Evolutionary conservation across 2,797 vertebrate species (phyloP), one percentile per base, ranked within the genome.

Genomic region (Oophaga sylvatica): DNA sequence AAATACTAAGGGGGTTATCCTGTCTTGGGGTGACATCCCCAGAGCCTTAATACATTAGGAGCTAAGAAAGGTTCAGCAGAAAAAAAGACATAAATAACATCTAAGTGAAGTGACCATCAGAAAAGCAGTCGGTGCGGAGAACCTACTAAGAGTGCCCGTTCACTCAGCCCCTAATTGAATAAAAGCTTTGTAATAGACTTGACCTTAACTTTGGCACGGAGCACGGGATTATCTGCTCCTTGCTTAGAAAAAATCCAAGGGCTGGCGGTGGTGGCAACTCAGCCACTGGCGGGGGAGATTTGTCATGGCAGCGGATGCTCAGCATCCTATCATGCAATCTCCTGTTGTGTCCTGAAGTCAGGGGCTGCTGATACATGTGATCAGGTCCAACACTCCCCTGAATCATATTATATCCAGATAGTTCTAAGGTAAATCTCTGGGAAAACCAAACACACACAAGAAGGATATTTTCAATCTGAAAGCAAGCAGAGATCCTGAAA

Each of bases 181-280:
- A 77, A 77, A 77, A 77, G 75, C 75, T 77, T 53, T 26, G n/a
- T 53, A 77, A 77, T 77, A 15, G 45, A 77, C 45, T 26, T 77
- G 75, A 53, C 45, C 75, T 16, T 77, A 56, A 12, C 10, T 12
- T 59, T 17, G 5, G 13, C n/a, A 5, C 48, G 0, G 2, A 59
- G 70, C 70, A 45, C 10, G 13, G 62, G 84, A 68, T 29, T 45
- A 84, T 67, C n/a, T 17, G 5, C 16, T 62, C 48, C 59, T 62
- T 22, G 26, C 13, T 60, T 85, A 63, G 48, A 11, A 53, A 53
- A 53, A 53, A 53, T 53, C 48, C 48, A 9, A 9, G 48, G 48
- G 48, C 48, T 53, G 48, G 48, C 48, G 48, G 8, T 53, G 48
- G 48, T 53, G 48, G 48, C 48, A 11, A 53, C 48, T 53, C 48